These are phyloP conservation scores for Pyrochroa serraticornis DNA, from an alignment of 2,888 invertebrate species.

Conservation along the genomic window DNA sequence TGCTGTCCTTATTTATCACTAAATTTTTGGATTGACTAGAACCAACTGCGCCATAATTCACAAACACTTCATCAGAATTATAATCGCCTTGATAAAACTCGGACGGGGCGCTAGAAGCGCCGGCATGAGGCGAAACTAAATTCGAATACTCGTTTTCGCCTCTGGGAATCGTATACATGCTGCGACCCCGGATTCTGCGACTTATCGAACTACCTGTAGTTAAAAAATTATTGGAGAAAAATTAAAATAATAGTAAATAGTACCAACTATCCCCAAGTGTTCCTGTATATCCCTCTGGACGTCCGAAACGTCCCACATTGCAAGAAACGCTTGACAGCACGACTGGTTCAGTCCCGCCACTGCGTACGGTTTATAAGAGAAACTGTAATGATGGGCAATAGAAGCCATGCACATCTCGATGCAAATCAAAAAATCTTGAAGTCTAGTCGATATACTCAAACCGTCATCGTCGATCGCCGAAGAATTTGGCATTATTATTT, in stretches of 20 bases:
- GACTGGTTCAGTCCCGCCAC: constrained; percentile 53
- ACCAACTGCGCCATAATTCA: constrained; percentile 52
- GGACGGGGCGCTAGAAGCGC: constrained; percentile 48
- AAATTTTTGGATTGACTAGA: constrained; percentile 38
- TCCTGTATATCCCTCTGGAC: constrained; percentile 91
- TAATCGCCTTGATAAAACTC: constrained; percentile 48
- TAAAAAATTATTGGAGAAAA: no score
- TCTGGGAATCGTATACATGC: constrained; percentile 75
- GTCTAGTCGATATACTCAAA: constrained; percentile 78
- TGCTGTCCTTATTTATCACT: constrained; percentile 1
- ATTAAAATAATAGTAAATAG: constrained; percentile 13
- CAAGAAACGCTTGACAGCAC: constrained; percentile 81
- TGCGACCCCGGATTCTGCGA: constrained; percentile 77
- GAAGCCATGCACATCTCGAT: constrained; percentile 98
- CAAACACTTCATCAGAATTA: constrained; percentile 47
- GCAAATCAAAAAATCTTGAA: constrained; percentile 94
- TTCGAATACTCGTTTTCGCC: constrained; percentile 65
- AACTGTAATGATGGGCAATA: constrained; percentile 93
- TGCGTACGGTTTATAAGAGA: constrained; percentile 89
- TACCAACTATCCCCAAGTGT: constrained; percentile 88
- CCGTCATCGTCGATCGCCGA: constrained; percentile 68
- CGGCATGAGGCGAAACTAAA: constrained; percentile 45
- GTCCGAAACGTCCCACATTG: constrained; percentile 98
- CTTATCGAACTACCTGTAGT: constrained; percentile 74
- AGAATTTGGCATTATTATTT: constrained; percentile 79